Evolutionary conservation across 2,113 vertebrate genomes (phyloP).

Genomic region (Aegotheles bennettii): DNA sequence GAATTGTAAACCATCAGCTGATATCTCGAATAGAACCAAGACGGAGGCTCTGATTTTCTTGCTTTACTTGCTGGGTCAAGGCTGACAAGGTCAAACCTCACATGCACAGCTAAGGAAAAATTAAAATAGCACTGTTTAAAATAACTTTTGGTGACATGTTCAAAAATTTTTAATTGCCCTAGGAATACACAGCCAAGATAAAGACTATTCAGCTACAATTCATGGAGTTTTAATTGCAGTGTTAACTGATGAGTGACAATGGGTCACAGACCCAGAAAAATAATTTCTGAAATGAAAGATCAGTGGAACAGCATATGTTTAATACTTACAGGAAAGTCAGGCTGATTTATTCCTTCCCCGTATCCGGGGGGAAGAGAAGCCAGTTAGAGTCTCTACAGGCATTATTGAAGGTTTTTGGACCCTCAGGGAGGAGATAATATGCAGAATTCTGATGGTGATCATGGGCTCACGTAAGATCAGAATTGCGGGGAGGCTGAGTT

Average conservation of each 20-base stretch:
- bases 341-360: neutral
- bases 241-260: neutral
- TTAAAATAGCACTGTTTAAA: neutral
- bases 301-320: neutral
- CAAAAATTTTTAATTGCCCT: neutral
- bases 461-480: neutral
- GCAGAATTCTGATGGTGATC: neutral
- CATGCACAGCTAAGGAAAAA: neutral
- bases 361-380: neutral
- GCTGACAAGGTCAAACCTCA: neutral
- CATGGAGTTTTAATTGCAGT: neutral
- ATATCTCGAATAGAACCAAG: neutral
- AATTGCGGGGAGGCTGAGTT: neutral
- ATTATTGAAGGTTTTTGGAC: neutral
- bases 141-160: neutral
- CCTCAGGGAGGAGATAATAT: neutral
- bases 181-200: neutral
- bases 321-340: neutral
- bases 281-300: neutral
- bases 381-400: neutral
- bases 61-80: neutral
- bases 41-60: neutral
- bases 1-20: neutral
- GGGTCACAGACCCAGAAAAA: neutral
- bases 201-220: neutral